Conservation (phyloP, 2,113 vertebrate genomes). For the Chroicocephalus ridibundus region DNA sequence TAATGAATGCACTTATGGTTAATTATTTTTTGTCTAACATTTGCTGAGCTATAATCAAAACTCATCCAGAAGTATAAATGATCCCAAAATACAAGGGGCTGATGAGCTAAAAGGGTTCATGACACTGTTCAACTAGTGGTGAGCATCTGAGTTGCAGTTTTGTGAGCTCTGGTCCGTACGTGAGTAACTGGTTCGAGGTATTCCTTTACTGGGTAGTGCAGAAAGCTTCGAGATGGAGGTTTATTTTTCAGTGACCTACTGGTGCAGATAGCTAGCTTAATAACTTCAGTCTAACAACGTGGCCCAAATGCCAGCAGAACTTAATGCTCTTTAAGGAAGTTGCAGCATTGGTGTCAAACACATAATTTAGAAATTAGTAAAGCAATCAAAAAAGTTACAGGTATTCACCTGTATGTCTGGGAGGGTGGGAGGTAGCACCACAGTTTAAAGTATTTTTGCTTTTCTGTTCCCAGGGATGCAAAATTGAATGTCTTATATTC, state of each 20-base stretch:
- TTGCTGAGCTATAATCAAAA: constrained; percentile 54
- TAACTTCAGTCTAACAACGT: neutral
- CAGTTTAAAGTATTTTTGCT: neutral
- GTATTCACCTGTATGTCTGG: neutral
- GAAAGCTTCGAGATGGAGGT: neutral
- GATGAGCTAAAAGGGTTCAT: neutral
- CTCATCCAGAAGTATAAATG: constrained; percentile 20
- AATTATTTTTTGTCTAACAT: constrained; percentile 34
- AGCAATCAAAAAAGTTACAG: neutral
- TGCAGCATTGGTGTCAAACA: neutral
- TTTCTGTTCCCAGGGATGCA: neutral
- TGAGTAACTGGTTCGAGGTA: neutral
- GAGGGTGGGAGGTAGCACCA: neutral
- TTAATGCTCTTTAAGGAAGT: neutral
- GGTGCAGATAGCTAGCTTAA: neutral
- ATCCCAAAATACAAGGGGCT: neutral
- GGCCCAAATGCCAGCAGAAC: neutral
- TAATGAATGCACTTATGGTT: constrained; percentile 51
- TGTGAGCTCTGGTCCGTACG: neutral
- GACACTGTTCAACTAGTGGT: neutral
- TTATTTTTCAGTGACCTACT: neutral
- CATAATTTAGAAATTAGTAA: neutral
- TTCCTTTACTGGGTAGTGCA: neutral
- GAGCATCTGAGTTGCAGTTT: neutral
- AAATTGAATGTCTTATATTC: neutral